Evolutionary conservation across 1,140 invertebrate genomes (phyloP).

Genomic region (Danaus melanippus): DNA sequence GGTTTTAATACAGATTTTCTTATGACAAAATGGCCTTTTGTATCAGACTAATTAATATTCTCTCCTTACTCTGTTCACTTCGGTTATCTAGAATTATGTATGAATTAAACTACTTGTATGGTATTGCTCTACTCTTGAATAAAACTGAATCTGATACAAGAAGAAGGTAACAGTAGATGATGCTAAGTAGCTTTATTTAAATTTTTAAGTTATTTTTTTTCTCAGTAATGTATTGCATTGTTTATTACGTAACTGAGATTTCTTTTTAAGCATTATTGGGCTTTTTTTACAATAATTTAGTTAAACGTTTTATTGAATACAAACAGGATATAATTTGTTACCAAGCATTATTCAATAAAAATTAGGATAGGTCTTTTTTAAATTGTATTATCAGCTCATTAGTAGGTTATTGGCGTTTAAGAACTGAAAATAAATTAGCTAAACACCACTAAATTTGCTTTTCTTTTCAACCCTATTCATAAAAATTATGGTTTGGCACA

Average conservation of each 20-base stretch:
- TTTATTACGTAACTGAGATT: constrained; percentile 19
- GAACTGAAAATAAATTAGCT: constrained; percentile 72
- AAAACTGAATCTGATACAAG: constrained; percentile 49
- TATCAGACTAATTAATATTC: constrained; percentile 39
- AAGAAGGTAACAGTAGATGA: constrained; percentile 45
- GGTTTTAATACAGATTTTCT: constrained; percentile 18
- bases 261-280: constrained; percentile 46
- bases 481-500: no score
- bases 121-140: constrained; percentile 30
- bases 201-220: constrained; percentile 60
- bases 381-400: constrained; percentile 72
- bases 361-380: constrained; percentile 64
- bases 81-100: constrained; percentile 5
- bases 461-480: constrained; percentile 21
- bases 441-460: constrained; percentile 50
- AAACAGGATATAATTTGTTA: constrained; percentile 68
- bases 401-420: constrained; percentile 71
- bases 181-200: constrained; percentile 63
- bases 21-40: constrained; percentile 35
- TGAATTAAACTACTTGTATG: constrained; percentile 15
- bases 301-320: constrained; percentile 65
- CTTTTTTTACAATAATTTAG: constrained; percentile 55
- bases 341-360: constrained; percentile 70
- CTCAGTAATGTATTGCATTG: constrained; percentile 33
- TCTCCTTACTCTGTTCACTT: constrained; percentile 9